These are phyloP conservation scores for Asobara japonica DNA, from an alignment of 1,140 invertebrate genomes.

Conservation along the genomic window DNA sequence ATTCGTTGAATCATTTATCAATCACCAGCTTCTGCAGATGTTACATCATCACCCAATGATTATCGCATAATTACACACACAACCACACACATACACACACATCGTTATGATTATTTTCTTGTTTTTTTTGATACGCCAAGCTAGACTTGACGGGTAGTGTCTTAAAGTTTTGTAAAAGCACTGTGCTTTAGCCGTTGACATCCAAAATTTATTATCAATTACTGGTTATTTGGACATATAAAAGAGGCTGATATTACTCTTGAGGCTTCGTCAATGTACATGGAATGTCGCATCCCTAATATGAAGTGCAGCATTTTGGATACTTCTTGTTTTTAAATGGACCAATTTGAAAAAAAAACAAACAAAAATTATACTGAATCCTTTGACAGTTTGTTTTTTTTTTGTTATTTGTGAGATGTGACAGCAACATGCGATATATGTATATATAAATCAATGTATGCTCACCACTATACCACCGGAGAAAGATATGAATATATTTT, in stretches of 20 bases:
- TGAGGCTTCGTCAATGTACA: conserved; percentile 66
- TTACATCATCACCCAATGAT: conserved; percentile 29
- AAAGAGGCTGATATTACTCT: conserved; percentile 52
- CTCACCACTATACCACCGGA: too few species aligned
- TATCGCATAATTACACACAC: conserved; percentile 14
- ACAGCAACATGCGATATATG: too few species aligned
- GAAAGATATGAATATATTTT: too few species aligned
- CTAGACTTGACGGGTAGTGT: conserved; percentile 48
- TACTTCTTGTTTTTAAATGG: too few species aligned
- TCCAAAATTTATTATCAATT: conserved; percentile 9
- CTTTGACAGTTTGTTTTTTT: too few species aligned
- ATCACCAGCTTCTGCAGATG: conserved; percentile 54
- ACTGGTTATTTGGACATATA: conserved; percentile 11
- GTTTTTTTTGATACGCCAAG: conserved; percentile 48
- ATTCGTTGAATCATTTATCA: conserved; percentile 39
- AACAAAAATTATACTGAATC: conserved; percentile 4
- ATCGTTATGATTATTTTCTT: conserved; percentile 46
- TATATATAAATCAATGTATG: too few species aligned
- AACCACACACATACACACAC: conserved; percentile 22
- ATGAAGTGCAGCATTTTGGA: conserved; percentile 65
- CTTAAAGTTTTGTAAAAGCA: conserved; percentile 56
- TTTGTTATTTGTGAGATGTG: too few species aligned
- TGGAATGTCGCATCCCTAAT: conserved; percentile 65
- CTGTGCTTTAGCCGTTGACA: conserved; percentile 54
- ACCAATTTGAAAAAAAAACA: conserved; percentile 1